Percentiles rank a stretch among this genome's conserved stretches.
These are phyloP conservation scores for Xylota sylvarum DNA, from an alignment of 2,888 invertebrate species.

Conservation along the genomic window DNA sequence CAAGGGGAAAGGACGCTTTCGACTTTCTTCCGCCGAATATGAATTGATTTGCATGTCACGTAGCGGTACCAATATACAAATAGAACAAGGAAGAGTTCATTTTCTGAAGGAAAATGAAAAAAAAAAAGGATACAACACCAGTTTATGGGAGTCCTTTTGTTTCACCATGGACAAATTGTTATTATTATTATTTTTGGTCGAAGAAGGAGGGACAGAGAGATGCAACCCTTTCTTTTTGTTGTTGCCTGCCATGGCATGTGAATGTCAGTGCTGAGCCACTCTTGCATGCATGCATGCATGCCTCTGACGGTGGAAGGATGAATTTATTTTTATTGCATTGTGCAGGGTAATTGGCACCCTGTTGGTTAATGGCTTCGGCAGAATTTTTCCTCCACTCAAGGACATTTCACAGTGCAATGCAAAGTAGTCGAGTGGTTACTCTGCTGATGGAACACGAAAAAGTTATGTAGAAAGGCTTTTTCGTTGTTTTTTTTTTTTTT, in stretches of 20 bases:
- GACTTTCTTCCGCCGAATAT: conserved; percentile 11
- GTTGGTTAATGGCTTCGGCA: conserved; percentile 74
- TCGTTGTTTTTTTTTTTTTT: conserved; percentile 29
- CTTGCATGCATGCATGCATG: conserved; percentile 45
- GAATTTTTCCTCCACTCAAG: conserved; percentile 68
- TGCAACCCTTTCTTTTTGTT: conserved; percentile 49
- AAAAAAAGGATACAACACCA: conserved; percentile 14
- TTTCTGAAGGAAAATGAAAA: neutral
- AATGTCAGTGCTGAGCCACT: conserved; percentile 33
- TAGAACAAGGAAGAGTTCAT: conserved; percentile 19
- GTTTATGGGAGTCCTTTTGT: conserved; percentile 61
- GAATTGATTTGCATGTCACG: conserved; percentile 68
- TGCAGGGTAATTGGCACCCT: conserved; percentile 74
- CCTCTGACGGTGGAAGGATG: conserved; percentile 52
- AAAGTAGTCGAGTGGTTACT: conserved; percentile 61
- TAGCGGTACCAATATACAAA: conserved; percentile 63
- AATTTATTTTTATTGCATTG: conserved; percentile 71
- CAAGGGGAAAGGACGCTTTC: conserved; percentile 25
- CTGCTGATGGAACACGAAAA: conserved; percentile 69
- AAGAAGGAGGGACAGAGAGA: conserved; percentile 3
- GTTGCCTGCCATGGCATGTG: conserved; percentile 29
- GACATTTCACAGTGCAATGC: conserved; percentile 62
- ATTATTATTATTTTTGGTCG: conserved; percentile 67
- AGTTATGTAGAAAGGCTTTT: conserved; percentile 48
- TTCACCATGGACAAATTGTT: conserved; percentile 64